These are phyloP conservation scores for Cactoblastis cactorum DNA, from an alignment of 2,888 invertebrate species.

Conservation along the genomic window DNA sequence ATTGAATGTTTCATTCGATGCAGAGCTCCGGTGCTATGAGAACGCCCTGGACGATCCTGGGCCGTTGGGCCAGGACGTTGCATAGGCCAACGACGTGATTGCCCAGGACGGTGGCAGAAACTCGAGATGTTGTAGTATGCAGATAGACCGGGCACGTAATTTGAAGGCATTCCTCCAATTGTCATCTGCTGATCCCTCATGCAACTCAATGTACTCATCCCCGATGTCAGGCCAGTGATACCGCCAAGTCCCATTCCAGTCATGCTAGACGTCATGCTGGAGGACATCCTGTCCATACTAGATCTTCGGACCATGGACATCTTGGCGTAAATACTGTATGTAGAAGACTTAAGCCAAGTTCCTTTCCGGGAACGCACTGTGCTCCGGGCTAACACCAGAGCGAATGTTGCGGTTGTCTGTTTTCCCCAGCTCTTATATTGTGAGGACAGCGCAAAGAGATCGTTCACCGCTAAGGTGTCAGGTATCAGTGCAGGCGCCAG, in stretches of 20 bases:
- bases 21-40: conserved; percentile 66
- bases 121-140: conserved; percentile 75
- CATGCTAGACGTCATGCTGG: conserved; percentile 75
- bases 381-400: conserved; percentile 68
- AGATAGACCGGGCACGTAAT: conserved; percentile 72
- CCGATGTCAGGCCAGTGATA: conserved; percentile 65
- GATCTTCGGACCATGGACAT: conserved; percentile 67
- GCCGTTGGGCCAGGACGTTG: conserved; percentile 73
- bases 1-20: conserved; percentile 70
- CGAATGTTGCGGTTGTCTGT: conserved; percentile 52
- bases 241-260: conserved; percentile 75
- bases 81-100: conserved; percentile 72
- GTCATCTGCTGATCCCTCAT: conserved; percentile 72
- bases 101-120: conserved; percentile 74
- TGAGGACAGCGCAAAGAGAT: conserved; percentile 35
- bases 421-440: conserved; percentile 53
- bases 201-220: conserved; percentile 68
- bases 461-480: conserved; percentile 62
- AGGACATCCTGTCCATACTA: conserved; percentile 75
- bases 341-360: conserved; percentile 33
- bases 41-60: conserved; percentile 70
- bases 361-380: conserved; percentile 50
- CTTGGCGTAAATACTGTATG: conserved; percentile 35
- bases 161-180: conserved; percentile 75
- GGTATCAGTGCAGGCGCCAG: conserved; percentile 56